Conservation (phyloP, 30 jellyfish, hydroid and myxozoan genomes). For the Hydra vulgaris region DNA sequence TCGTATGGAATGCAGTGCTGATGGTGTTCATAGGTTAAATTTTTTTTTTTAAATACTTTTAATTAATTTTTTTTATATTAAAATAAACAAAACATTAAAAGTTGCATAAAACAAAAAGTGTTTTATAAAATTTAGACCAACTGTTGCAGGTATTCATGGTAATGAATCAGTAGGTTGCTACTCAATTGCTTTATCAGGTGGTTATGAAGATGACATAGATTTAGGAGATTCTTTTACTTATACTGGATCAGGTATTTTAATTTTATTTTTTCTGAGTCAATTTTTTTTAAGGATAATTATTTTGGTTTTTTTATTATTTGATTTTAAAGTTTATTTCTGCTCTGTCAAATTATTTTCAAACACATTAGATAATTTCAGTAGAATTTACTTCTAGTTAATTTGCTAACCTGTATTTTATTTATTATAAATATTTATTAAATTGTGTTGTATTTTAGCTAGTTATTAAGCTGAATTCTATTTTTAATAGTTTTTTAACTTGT, state of each 20-base stretch:
- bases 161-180: conserved; percentile 68
- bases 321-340: too few relatives aligned
- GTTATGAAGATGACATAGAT: conserved; percentile 75
- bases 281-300: not conserved
- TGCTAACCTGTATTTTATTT: too few relatives aligned
- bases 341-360: too few relatives aligned
- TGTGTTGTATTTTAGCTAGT: too few relatives aligned
- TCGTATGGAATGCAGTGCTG: conserved; percentile 66
- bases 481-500: too few relatives aligned
- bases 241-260: conserved; percentile 69
- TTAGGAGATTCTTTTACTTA: conserved; percentile 67
- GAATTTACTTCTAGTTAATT: too few relatives aligned
- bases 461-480: too few relatives aligned
- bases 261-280: too few relatives aligned
- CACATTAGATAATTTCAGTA: too few relatives aligned
- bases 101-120: too few relatives aligned
- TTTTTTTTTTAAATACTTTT: conserved; percentile 9
- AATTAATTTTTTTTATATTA: too few relatives aligned
- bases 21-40: conserved; percentile 67
- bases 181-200: conserved; percentile 72
- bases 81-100: not conserved
- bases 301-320: not conserved
- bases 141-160: conserved; percentile 83
- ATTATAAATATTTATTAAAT: too few relatives aligned
- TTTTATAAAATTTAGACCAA: conserved; percentile 43